A percentile compares a stretch with the other conserved stretches of the same genome.
These are phyloP conservation scores for Copidosoma floridanum DNA, from an alignment of 1,140 invertebrate species.

Conservation along the genomic window DNA sequence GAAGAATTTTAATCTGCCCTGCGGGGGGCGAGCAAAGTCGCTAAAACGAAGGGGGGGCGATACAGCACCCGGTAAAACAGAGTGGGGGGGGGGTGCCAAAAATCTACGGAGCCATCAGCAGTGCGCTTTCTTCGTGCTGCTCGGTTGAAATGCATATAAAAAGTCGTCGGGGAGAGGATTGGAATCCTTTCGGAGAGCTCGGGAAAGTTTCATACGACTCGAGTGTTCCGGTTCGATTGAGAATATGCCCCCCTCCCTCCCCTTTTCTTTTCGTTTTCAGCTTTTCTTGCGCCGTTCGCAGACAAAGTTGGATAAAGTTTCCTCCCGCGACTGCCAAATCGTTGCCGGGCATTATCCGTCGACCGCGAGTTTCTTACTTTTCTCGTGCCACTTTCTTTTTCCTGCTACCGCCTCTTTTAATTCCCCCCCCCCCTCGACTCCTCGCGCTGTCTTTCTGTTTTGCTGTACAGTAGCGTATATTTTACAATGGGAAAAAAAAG, in stretches of 20 bases:
- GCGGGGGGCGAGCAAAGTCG: background rate
- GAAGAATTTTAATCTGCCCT: slow-evolving; percentile 21
- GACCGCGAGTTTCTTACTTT: background rate
- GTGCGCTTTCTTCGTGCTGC: background rate
- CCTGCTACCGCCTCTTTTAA: background rate
- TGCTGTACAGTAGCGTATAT: too few relatives aligned
- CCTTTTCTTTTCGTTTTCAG: too few relatives aligned
- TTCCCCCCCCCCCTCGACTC: background rate
- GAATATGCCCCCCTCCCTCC: background rate
- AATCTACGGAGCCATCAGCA: background rate
- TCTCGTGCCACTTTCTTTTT: background rate
- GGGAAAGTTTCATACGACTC: slow-evolving; percentile 19
- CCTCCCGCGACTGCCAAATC: slow-evolving; percentile 14
- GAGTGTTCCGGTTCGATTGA: slow-evolving; percentile 19
- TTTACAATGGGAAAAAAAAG: too few relatives aligned
- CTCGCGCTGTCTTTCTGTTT: background rate
- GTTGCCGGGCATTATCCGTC: slow-evolving; percentile 10
- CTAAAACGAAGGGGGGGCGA: background rate
- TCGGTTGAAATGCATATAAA: too few relatives aligned
- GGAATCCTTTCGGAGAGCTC: slow-evolving; percentile 1
- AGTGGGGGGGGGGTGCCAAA: background rate
- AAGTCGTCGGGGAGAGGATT: slow-evolving; percentile 4
- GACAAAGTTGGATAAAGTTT: slow-evolving; percentile 21
- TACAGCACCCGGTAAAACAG: too few relatives aligned
- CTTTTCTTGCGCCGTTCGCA: too few relatives aligned